Percentiles rank a stretch among this genome's conserved stretches.
Evolutionary conservation across 2,797 vertebrate species (phyloP).

Genomic region (Miichthys miiuy): DNA sequence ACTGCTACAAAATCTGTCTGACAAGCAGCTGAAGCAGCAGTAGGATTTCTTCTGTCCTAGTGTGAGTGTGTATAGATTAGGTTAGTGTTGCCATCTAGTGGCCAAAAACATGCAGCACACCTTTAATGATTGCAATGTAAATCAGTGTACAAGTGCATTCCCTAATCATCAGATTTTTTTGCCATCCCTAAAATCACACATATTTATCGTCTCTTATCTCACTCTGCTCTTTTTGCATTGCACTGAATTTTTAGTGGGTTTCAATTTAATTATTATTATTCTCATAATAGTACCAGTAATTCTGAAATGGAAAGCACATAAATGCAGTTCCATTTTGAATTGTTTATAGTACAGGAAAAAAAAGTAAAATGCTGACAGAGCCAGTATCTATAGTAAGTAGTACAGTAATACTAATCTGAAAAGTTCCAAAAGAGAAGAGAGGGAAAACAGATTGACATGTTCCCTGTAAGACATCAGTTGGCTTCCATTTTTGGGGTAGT

Average conservation of each 20-base stretch:
- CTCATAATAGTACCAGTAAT: too few relatives aligned
- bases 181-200: not conserved
- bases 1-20: not conserved
- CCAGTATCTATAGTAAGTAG: not conserved
- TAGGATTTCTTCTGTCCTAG: not conserved
- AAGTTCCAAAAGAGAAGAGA: not conserved
- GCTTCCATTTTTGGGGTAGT: not conserved
- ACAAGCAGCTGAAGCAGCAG: not conserved
- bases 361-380: not conserved
- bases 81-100: slow-evolving; percentile 70
- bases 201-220: not conserved
- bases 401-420: not conserved
- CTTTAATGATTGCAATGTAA: not conserved
- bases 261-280: not conserved
- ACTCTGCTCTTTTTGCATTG: not conserved
- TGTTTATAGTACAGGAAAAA: too few relatives aligned
- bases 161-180: not conserved
- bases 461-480: not conserved
- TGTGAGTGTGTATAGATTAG: slow-evolving; percentile 1
- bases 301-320: not conserved
- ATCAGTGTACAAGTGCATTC: too few relatives aligned
- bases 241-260: not conserved
- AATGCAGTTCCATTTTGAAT: not conserved
- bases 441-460: too few relatives aligned
- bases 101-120: slow-evolving; percentile 25